Conservation (phyloP, 2,113 vertebrate species). For the Hemiscyllium ocellatum region DNA sequence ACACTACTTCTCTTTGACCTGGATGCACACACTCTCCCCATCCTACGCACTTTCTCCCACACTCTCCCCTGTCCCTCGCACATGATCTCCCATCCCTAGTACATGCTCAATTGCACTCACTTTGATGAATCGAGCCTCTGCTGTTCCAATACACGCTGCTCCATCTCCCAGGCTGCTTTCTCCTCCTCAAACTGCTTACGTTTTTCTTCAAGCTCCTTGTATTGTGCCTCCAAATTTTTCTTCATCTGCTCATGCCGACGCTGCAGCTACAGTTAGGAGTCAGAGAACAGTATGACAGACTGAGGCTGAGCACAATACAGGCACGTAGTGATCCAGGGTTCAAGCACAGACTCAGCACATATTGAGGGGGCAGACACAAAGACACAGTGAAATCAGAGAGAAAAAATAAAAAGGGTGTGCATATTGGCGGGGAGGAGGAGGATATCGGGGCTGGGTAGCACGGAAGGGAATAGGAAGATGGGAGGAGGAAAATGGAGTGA, state of each 20-base stretch:
- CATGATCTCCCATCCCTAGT: neutral
- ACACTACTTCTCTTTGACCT: too few relatives aligned
- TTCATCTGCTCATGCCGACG: slow-evolving; percentile 70
- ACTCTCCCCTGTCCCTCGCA: rapidly evolving
- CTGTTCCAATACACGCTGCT: slow-evolving; percentile 67
- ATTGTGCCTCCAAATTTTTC: slow-evolving; percentile 68
- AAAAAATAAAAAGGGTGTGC: too few relatives aligned
- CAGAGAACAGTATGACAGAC: neutral
- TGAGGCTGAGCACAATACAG: neutral
- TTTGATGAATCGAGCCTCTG: slow-evolving; percentile 69
- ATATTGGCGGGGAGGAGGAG: too few relatives aligned
- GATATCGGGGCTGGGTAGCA: too few relatives aligned
- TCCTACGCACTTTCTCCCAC: too few relatives aligned
- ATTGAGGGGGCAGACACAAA: too few relatives aligned
- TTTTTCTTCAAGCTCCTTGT: slow-evolving; percentile 71
- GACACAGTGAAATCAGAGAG: too few relatives aligned
- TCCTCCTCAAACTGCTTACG: slow-evolving; percentile 62
- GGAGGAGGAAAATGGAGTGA: too few relatives aligned
- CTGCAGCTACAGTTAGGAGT: slow-evolving; percentile 54
- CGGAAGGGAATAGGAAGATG: too few relatives aligned
- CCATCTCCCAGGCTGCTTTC: slow-evolving; percentile 63
- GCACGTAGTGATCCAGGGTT: too few relatives aligned
- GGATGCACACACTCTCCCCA: too few relatives aligned
- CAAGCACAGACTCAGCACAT: too few relatives aligned
- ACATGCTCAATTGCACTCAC: slow-evolving; percentile 47